phyloP scores from a whole-genome alignment of 2,888 invertebrate genomes.

The Tipula lateralis region DNA sequence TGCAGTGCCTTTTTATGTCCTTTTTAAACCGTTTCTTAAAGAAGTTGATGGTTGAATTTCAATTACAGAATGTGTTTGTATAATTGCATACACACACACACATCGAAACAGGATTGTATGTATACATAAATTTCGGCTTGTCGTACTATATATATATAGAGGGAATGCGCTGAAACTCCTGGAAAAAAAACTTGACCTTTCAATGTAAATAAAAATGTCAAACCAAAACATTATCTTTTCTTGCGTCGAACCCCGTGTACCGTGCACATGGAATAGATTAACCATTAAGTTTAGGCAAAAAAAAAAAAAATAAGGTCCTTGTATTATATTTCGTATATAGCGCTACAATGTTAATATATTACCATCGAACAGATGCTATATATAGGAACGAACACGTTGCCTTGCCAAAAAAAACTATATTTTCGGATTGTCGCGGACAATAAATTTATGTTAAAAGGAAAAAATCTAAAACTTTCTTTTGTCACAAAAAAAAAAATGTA shows the following conservation, averaged over 20 bases:
- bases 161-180: background rate
- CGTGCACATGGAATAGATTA: conserved; percentile 4
- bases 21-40: background rate
- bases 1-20: background rate
- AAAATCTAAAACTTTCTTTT: conserved; percentile 2
- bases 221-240: conserved; percentile 11
- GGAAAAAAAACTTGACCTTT: background rate
- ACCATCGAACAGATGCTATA: background rate
- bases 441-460: background rate
- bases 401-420: background rate
- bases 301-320: background rate
- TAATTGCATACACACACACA: background rate
- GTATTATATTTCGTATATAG: background rate
- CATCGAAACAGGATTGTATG: background rate
- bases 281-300: background rate
- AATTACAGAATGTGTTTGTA: background rate
- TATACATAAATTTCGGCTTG: background rate
- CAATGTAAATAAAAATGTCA: background rate
- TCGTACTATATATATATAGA: no score
- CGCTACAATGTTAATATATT: background rate
- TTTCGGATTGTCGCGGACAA: conserved; percentile 19
- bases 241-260: background rate
- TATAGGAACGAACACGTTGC: background rate
- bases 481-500: background rate
- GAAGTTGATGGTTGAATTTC: background rate